Evolutionary conservation across 1,140 invertebrate genomes (phyloP).

Genomic region (Varroa destructor): DNA sequence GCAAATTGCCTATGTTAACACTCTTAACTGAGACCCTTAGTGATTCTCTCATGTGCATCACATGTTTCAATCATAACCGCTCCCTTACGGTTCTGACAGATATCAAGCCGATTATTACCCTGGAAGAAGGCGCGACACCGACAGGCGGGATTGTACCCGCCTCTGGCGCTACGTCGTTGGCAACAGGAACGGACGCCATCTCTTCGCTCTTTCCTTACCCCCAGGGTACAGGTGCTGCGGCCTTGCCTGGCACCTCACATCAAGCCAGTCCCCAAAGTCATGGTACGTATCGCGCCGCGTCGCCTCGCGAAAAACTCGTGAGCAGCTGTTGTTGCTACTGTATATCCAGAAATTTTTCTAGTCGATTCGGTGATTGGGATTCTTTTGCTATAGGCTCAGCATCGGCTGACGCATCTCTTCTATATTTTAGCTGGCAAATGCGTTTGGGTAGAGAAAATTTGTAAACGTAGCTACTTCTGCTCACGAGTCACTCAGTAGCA

Average conservation of each 20-base stretch:
- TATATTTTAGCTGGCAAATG: too few relatives aligned
- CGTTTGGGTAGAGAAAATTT: too few relatives aligned
- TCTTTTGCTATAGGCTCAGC: too few relatives aligned
- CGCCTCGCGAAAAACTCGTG: background rate
- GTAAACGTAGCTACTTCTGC: background rate
- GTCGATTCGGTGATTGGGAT: too few relatives aligned
- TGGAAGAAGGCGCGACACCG: constrained; percentile 25
- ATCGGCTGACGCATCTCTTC: too few relatives aligned
- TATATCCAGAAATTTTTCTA: too few relatives aligned
- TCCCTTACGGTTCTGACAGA: background rate
- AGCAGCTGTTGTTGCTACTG: background rate
- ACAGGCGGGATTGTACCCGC: constrained; percentile 8
- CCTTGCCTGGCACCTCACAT: constrained; percentile 24
- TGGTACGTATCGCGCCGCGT: constrained; percentile 28
- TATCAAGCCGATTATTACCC: constrained; percentile 22
- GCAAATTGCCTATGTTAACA: background rate
- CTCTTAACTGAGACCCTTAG: too few relatives aligned
- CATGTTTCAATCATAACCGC: too few relatives aligned
- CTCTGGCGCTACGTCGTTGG: constrained; percentile 3
- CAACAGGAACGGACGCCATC: constrained; percentile 25
- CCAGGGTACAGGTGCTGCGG: constrained; percentile 20
- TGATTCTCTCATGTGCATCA: too few relatives aligned
- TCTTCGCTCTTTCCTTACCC: constrained; percentile 13
- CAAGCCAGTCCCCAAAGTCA: constrained; percentile 28
- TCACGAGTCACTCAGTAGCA: background rate